Percentiles rank a stretch among this genome's conserved stretches.
These are phyloP conservation scores for Axinella damicornis DNA, from an alignment of 37 sponge, comb jelly and placozoan genomes.

Conservation along the genomic window DNA sequence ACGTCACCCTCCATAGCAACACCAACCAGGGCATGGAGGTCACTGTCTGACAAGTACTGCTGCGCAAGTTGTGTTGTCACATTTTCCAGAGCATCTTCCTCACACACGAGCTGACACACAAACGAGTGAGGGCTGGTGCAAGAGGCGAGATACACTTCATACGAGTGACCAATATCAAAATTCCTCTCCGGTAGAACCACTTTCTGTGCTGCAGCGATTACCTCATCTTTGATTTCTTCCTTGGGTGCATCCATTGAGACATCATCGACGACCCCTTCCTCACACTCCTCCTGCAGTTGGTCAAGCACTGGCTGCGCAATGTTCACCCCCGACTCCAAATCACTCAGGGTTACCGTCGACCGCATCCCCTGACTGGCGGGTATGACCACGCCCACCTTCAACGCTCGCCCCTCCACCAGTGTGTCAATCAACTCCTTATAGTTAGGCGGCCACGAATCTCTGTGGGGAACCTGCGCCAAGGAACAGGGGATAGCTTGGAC, in stretches of 20 bases:
- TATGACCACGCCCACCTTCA: conserved; percentile 62
- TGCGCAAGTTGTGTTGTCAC: conserved; percentile 11
- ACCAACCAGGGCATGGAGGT: not conserved
- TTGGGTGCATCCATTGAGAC: conserved; percentile 19
- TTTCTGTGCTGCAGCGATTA: not conserved
- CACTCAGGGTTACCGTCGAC: conserved; percentile 43
- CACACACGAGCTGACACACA: conserved; percentile 34
- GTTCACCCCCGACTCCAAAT: conserved; percentile 30
- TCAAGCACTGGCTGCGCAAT: conserved; percentile 51
- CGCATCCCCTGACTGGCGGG: conserved; percentile 67
- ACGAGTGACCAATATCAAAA: conserved; percentile 3
- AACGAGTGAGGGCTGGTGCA: conserved; percentile 37
- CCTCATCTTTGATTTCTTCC: not conserved
- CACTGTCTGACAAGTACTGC: not conserved
- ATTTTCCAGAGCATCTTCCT: not conserved
- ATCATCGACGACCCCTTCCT: conserved; percentile 12
- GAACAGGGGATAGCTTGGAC: conserved; percentile 78
- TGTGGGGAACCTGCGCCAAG: conserved; percentile 67
- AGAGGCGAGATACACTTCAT: conserved; percentile 23
- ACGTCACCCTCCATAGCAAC: conserved; percentile 32
- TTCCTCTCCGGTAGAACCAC: not conserved
- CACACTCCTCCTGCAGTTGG: conserved; percentile 77
- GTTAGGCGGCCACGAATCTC: conserved; percentile 69
- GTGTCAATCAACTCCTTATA: conserved; percentile 54
- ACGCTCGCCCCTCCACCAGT: conserved; percentile 12